Base-by-base conservation (phyloP, 2,797 vertebrate species). In the Enteromius fasciolatus region DNA sequence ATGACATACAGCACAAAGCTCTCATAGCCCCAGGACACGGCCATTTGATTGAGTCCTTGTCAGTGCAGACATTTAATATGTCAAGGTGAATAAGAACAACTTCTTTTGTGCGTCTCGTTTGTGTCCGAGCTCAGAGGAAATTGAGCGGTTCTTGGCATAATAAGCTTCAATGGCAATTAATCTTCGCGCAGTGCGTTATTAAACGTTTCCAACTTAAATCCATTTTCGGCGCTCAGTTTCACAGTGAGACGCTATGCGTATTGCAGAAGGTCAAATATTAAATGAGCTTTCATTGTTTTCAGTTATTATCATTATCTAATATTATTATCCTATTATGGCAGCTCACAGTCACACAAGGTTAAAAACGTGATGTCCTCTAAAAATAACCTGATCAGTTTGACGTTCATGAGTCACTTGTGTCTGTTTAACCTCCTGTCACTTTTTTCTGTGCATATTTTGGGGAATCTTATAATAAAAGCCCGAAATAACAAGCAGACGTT, bases 21-120 rank as follows among this genome's bases (percentile, higher is more conserved):
- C n/a, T 66, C 18, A 61, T 41, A 68, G 44, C 77, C 81, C n/a
- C 57, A 84, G 84, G 79, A 85, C 44, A 82, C 20, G 61, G 85
- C 89, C 86, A 81, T 85, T 90, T 92, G 89, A 93, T 91, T 90
- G 88, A 91, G 90, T 90, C 79, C 80, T 86, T 83, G 90, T 89
- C 87, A 92, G 91, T 87, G 48, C 85, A 80, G 82, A 82, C 77
- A 81, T 92, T 88, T 90, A 93, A 85, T 92, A 90, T 90, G 90
- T 91, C 93, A 93, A 93, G 90, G 92, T 92, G 89, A 93, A 91
- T 89, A 87, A 90, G 84, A 88, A 92, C 89, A 92, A 92, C 91
- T 89, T 85, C 85, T 87, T 88, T 36, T 81, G 80, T 81, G 44
- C 6, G 18, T 64, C 46, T 90, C 86, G 89, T 90, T 89, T 89